A percentile compares a stretch with the other conserved stretches of the same genome.
Conservation (phyloP, 2,797 vertebrate species). For the Glossophaga mutica region DNA sequence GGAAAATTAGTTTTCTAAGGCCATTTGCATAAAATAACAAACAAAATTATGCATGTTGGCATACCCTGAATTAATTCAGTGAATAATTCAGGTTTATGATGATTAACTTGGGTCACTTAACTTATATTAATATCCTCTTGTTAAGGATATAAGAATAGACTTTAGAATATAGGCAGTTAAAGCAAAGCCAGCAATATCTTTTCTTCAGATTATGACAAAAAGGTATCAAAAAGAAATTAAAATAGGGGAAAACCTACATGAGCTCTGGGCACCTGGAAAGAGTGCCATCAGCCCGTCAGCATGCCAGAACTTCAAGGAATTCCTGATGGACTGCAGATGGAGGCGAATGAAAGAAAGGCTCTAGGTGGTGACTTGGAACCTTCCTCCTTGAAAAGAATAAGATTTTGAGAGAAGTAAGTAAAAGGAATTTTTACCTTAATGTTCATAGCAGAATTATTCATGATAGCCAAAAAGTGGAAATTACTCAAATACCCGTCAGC, state of each 20-base stretch:
- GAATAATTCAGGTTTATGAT: background rate
- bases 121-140: background rate
- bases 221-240: background rate
- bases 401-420: background rate
- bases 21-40: slow-evolving; percentile 4
- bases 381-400: background rate
- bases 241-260: background rate
- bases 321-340: background rate
- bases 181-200: background rate
- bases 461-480: background rate
- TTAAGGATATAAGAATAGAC: background rate
- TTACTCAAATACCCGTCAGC: background rate
- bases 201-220: background rate
- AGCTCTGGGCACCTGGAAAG: background rate
- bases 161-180: background rate
- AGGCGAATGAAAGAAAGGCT: background rate
- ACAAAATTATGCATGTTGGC: background rate
- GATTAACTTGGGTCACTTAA: background rate
- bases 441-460: background rate
- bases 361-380: background rate
- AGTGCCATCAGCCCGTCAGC: background rate
- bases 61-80: background rate
- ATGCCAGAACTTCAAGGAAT: background rate
- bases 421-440: background rate
- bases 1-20: background rate